These are phyloP conservation scores for Vanessa tameamea DNA, from an alignment of 1,140 invertebrate species.

Conservation along the genomic window DNA sequence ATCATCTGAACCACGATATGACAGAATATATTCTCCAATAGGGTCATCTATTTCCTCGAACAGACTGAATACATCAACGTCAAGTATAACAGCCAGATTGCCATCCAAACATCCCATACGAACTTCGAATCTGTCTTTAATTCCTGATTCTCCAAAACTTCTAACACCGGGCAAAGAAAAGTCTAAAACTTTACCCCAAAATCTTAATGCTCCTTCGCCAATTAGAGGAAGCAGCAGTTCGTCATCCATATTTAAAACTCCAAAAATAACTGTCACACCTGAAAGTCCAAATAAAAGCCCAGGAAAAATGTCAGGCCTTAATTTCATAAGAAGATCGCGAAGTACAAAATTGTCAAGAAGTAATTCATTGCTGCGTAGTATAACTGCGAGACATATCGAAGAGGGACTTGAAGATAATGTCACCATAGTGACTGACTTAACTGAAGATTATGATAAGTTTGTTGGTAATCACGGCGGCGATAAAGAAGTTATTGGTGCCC, in stretches of 20 bases:
- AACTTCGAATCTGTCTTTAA: constrained; percentile 74
- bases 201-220: constrained; percentile 72
- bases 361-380: constrained; percentile 81
- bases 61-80: constrained; percentile 67
- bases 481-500: constrained; percentile 69
- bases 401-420: constrained; percentile 65
- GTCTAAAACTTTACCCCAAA: constrained; percentile 82
- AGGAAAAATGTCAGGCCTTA: constrained; percentile 80
- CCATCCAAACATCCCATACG: constrained; percentile 62
- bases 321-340: constrained; percentile 85
- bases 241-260: constrained; percentile 75
- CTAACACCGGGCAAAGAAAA: constrained; percentile 78
- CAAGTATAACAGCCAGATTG: constrained; percentile 58
- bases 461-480: constrained; percentile 70
- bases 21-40: constrained; percentile 69
- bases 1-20: constrained; percentile 71
- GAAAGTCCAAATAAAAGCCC: constrained; percentile 76
- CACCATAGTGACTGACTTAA: constrained; percentile 65
- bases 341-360: constrained; percentile 87
- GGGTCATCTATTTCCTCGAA: constrained; percentile 65
- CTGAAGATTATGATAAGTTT: constrained; percentile 72
- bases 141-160: constrained; percentile 71
- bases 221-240: constrained; percentile 73
- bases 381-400: constrained; percentile 70
- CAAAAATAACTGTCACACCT: constrained; percentile 71